Conservation (phyloP, 2,888 invertebrate species). For the Heliconius ethilla region DNA sequence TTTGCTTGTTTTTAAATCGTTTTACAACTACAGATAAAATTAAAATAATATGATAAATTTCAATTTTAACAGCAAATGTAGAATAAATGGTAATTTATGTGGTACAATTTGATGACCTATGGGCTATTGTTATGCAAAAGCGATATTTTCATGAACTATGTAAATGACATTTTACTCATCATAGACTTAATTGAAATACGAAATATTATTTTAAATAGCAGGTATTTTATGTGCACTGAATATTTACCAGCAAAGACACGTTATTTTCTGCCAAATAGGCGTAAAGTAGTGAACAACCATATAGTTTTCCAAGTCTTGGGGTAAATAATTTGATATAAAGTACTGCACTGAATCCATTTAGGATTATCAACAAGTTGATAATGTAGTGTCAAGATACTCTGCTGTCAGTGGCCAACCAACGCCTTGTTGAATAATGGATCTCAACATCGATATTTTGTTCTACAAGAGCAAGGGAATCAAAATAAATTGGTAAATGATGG, state of each 20-base stretch:
- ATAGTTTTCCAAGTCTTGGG: neutral
- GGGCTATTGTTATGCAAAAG: conserved; percentile 19
- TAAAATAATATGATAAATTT: neutral
- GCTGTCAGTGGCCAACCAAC: neutral
- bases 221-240: neutral
- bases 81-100: conserved; percentile 1
- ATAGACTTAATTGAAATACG: neutral
- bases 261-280: neutral
- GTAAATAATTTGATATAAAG: too few species aligned
- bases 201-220: neutral
- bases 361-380: too few species aligned
- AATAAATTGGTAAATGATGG: too few species aligned
- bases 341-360: too few species aligned
- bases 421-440: neutral
- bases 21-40: neutral
- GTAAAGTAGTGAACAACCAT: neutral
- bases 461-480: too few species aligned
- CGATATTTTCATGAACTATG: neutral
- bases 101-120: neutral
- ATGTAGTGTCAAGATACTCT: too few species aligned
- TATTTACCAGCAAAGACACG: neutral
- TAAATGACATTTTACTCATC: neutral
- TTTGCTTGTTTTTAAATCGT: neutral
- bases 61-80: neutral
- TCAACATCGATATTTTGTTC: neutral